Evolutionary conservation across 2,113 vertebrate species (phyloP), one percentile per base, ranked within the genome.

Genomic region (Fukomys damarensis): DNA sequence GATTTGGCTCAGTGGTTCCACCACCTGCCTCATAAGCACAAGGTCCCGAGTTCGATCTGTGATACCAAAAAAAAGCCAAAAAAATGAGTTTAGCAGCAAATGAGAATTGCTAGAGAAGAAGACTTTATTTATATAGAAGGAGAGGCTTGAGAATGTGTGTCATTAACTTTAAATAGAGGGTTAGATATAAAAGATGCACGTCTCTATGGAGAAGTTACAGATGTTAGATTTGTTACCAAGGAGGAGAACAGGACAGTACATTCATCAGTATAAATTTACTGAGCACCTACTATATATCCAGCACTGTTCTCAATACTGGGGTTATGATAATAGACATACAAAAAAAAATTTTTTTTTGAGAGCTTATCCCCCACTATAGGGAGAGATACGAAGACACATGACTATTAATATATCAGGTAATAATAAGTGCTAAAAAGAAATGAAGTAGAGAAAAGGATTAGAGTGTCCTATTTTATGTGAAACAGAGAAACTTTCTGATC

Each of bases 391-490:
- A 80, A 93, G 93, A 77, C 66, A 95, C 74, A 83, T 56, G 54
- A 79, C 61, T 89, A 58, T n/a, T n/a, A n/a, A n/a, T 76, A 32
- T 84, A 76, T 66, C 58, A 68, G 46, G 41, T 76, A 87, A 52
- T 82, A 52, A 32, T 35, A 77, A 77, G 26, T 52, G 76, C 54
- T 93, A 19, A 92, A 95, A 96, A 79, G 68, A 72, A 86, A 8
- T 61, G 28, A 63, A 84, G 12, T 24, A 80, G 41, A 74, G 41
- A 70, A 49, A 95, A 58, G 26, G 14, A 32, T 22, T 79, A 56
- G 46, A 66, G 52, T 20, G 17, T 85, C 14, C 35, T 92, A 24
- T 92, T 84, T 95, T 92, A 38, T 92, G 72, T 72, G 88, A 89
- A 22, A 35, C 46, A 35, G 30, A 35, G 76, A 79, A 79, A 54